Evolutionary conservation across 2,113 vertebrate species (phyloP), one percentile per base, ranked within the genome.

Genomic region (Silurus meridionalis): DNA sequence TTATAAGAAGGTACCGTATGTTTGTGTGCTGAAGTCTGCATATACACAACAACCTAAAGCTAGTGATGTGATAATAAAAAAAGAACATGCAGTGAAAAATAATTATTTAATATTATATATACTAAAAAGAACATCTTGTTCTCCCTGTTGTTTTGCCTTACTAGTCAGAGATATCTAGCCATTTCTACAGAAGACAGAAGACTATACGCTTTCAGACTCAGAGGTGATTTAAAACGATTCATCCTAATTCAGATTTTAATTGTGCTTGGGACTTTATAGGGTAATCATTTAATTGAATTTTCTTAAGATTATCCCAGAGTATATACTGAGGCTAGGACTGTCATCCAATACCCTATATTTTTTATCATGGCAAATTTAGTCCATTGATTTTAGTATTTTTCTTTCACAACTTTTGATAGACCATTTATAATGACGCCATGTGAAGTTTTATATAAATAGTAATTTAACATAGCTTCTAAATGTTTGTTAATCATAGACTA

Each of bases 231-330:
- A 14, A 83, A 63, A 82, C 78, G 66, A 88, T 88, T 82, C 71
- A 90, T 90, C 85, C 82, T 84, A 74, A 86, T 90, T 86, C 82
- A n/a, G 57, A 13, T 57, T 88, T 84, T 88, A 84, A 90, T 86
- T 77, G 85, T 55, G 82, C 71, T 19, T 87, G 87, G 85, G 84
- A 78, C 75, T 84, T 87, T 88, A 58, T 64, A 79, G 82, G 77
- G 61, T 86, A 87, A 85, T 89, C 69, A 89, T 90, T 88, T 87
- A 86, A 88, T 83, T 80, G 82, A 74, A 91, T 91, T 90, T 85
- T 82, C 85, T 87, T 86, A 84, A 86, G 57, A 89, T 90, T 91
- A 78, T 80, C 13, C 15, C 14, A 79, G 11, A 60, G 60, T 23
- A n/a, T 72, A 57, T 84, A 23, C 69, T 75, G 46, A 84, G 21